Evolutionary conservation across 2,113 vertebrate species (phyloP), one percentile per base, ranked within the genome.

Genomic region (Prietella phreatophila): DNA sequence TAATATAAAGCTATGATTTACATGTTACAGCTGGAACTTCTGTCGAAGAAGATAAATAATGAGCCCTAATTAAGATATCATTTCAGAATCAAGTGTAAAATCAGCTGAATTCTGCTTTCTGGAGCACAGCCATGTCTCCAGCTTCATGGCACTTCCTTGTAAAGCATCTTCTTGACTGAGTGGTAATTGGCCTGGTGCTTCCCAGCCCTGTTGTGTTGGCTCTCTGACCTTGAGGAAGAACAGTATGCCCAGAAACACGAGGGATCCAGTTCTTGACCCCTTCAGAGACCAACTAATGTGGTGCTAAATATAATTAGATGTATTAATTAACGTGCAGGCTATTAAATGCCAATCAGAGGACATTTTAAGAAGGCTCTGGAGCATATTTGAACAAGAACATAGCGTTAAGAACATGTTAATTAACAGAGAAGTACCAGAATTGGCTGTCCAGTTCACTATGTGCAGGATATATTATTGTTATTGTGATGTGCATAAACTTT

Each of bases 221-320:
- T 84, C 25, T 56, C 36, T 84, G 75, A 84, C 53, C 85, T 87
- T 78, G 76, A 86, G 39, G 13, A 80, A 33, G 19, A 69, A 39
- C 30, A 81, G n/a, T 25, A 39, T 27, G 42, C 33, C n/a, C 61
- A 39, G 61, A 55, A 61, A 17, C 56, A 50, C 36, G n/a, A 25
- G 15, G 19, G 85, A n/a, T 36, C 1, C 55, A 25, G 30, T 11
- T 75, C n/a, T 42, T 85, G 53, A 56, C 60, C 76, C 61, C 50
- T 81, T 42, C 75, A 53, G 75, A 76, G 75, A 22, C 30, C 47
- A 33, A 42, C 75, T 63, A 65, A 60, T 25, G 47, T 36, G 58
- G 42, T 65, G 76, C 39, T 81, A 53, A 69, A 69, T 47, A 56
- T 55, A 65, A 80, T 80, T 55, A 58, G 60, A 53, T 65, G 60